A percentile compares a stretch with the other conserved stretches of the same genome.
Conservation (phyloP, 2,797 vertebrate genomes). For the Muscicapa striata region DNA sequence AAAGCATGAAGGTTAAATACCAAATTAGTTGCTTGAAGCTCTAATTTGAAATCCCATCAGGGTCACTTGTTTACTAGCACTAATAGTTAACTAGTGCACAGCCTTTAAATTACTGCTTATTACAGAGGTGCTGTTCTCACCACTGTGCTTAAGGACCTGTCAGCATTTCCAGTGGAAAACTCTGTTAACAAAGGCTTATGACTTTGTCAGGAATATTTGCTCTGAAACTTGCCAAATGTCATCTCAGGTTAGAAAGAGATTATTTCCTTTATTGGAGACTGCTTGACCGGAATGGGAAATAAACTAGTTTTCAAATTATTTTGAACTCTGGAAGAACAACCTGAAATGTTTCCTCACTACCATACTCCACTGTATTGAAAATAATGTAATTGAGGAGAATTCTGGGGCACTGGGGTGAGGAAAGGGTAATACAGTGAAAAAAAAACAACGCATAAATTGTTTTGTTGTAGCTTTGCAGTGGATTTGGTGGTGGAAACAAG, state of each 20-base stretch:
- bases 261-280: not conserved
- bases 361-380: not conserved
- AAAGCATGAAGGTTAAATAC: slow-evolving; percentile 49
- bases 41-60: slow-evolving; percentile 75
- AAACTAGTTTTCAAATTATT: not conserved
- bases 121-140: slow-evolving; percentile 48
- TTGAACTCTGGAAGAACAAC: not conserved
- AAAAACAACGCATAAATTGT: rapidly evolving
- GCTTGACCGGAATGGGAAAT: not conserved
- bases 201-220: slow-evolving; percentile 42
- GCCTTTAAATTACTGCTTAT: slow-evolving; percentile 62
- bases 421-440: not conserved
- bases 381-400: not conserved
- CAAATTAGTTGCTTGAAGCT: slow-evolving; percentile 45
- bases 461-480: not conserved
- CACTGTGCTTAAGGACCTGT: slow-evolving; percentile 61
- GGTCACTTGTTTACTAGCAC: slow-evolving; percentile 73
- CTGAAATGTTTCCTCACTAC: not conserved
- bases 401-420: not conserved
- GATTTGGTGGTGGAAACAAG: not conserved
- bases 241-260: slow-evolving; percentile 15
- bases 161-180: slow-evolving; percentile 60
- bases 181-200: slow-evolving; percentile 38
- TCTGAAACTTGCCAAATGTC: slow-evolving; percentile 40
- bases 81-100: slow-evolving; percentile 56